Evolutionary conservation across 2,113 vertebrate genomes (phyloP), one percentile per base, ranked within the genome.

Genomic region (Silurus glanis): DNA sequence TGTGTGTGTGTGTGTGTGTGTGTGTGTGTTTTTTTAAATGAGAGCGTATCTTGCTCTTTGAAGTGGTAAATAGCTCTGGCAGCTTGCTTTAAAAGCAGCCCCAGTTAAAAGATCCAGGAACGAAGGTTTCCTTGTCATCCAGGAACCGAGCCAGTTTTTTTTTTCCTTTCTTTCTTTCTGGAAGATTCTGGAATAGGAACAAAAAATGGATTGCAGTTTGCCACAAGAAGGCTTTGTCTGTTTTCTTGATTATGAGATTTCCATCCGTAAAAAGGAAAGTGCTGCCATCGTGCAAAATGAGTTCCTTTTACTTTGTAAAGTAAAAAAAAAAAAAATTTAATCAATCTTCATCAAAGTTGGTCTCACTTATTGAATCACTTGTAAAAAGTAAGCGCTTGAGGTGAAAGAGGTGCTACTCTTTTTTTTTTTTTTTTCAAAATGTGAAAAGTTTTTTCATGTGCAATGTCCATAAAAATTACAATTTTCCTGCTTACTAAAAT

Each of bases 21-120:
- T 86, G 87, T 92, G 91, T 92, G 91, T 87, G 90, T 66, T 80
- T 78, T 66, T 92, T 92, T 92, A 88, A 93, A 91, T 92, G 90
- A 89, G 82, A 92, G 85, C 84, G 82, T 84, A 89, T 58, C 53
- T 87, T 83, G 66, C 19, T 87, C 87, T 90, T 91, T 91, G 90
- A 93, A 93, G 91, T 92, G 92, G 90, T 90, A 91, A 88, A 89
- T 82, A 56, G 47, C 86, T 89, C 71, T 90, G 84, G 64, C 78
- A 87, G 86, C 85, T 87, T 58, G 61, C 85, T 86, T 91, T 87
- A 92, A 91, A 90, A 91, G 82, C 87, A 87, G 85, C 59, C 80
- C 59, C 74, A 75, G 87, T 59, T 75, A 86, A 81, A 83, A 74
- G 19, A 61, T 69, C 67, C 78, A 71, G 62, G 81, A 86, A 62